Conservation (phyloP, 1,140 invertebrate species). For the Helicoverpa armigera region DNA sequence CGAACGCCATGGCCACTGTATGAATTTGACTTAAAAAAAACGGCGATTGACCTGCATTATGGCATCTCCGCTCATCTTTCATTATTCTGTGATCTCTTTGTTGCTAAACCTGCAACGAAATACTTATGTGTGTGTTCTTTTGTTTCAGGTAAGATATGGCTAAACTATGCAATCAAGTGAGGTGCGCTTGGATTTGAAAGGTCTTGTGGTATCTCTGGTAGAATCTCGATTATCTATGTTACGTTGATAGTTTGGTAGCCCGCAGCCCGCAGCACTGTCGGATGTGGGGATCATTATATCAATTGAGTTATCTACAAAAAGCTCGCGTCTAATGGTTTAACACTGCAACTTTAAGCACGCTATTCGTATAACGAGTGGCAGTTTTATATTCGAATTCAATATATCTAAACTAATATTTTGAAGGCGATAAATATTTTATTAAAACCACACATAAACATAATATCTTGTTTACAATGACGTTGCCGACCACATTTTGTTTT, state of each 20-base stretch:
- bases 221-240: background rate
- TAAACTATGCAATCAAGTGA: constrained; percentile 27
- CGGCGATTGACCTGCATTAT: no score
- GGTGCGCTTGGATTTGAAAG: background rate
- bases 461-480: background rate
- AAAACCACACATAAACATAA: background rate
- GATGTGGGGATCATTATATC: background rate
- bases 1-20: no score
- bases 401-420: background rate
- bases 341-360: background rate
- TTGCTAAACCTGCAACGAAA: constrained; percentile 43
- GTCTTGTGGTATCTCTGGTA: background rate
- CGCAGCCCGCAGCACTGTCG: background rate
- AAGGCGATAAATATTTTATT: background rate
- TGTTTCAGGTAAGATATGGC: constrained; percentile 60
- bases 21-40: no score
- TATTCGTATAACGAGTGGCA: background rate
- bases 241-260: background rate
- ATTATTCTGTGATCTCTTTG: background rate
- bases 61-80: no score
- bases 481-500: no score
- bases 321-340: background rate
- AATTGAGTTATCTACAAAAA: constrained; percentile 4
- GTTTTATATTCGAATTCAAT: background rate
- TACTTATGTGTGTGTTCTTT: constrained; percentile 48